Percentiles rank a stretch among this genome's conserved stretches.
Conservation (phyloP, 2,797 vertebrate genomes). For the Micrastur ruficollis region DNA sequence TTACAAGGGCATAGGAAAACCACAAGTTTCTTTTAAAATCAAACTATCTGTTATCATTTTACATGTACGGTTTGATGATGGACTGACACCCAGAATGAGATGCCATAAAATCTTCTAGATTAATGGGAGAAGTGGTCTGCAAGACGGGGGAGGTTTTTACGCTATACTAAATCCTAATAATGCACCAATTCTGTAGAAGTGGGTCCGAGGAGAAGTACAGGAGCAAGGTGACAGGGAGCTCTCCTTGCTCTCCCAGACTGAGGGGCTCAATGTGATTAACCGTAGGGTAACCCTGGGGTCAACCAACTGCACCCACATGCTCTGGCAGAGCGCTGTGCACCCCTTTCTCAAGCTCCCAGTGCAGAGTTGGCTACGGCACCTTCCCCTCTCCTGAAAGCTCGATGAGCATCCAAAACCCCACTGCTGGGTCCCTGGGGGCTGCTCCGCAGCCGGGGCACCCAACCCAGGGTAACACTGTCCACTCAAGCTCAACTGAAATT, state of each 20-base stretch:
- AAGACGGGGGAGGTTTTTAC: not conserved
- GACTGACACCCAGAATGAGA: not conserved
- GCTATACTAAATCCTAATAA: not conserved
- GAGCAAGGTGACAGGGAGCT: not conserved
- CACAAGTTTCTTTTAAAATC: not conserved
- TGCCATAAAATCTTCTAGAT: not conserved
- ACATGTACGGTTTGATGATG: fast-evolving
- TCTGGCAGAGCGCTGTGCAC: not conserved
- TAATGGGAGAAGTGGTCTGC: not conserved
- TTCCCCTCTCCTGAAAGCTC: not conserved
- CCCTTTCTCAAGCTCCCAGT: not conserved
- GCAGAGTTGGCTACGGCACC: not conserved
- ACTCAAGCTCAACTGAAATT: not conserved
- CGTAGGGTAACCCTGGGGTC: not conserved
- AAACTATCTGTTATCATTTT: not conserved
- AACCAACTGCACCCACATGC: fast-evolving
- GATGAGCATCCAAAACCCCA: not conserved
- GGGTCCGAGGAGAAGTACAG: not conserved
- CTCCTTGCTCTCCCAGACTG: not conserved
- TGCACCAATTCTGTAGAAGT: not conserved
- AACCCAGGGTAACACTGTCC: fast-evolving
- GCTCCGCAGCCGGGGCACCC: not conserved
- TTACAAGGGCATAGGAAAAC: not conserved
- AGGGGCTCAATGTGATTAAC: not conserved
- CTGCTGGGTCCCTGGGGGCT: no score